These are phyloP conservation scores for Thymelicus acteon DNA, from an alignment of 2,888 invertebrate genomes.

Conservation along the genomic window DNA sequence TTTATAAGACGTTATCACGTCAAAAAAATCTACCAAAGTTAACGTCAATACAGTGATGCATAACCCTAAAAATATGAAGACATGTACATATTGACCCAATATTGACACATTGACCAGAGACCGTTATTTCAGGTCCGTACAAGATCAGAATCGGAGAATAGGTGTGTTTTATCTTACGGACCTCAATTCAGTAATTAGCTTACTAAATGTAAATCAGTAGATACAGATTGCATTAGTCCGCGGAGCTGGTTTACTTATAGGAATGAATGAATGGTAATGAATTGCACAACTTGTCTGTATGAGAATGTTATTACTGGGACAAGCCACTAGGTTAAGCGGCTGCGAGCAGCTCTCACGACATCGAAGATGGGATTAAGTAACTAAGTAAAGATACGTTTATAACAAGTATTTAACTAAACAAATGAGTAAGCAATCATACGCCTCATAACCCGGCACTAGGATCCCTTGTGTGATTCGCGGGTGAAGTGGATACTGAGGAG, in stretches of 20 bases:
- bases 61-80: not conserved
- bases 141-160: not conserved
- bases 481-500: no score
- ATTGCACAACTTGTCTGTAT: constrained; percentile 13
- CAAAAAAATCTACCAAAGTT: no score
- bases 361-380: constrained; percentile 2
- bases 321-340: not conserved
- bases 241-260: constrained; percentile 10
- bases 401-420: no score
- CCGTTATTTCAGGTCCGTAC: not conserved
- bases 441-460: no score
- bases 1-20: no score
- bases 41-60: no score
- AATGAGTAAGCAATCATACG: no score
- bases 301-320: constrained; percentile 5
- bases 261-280: constrained; percentile 12
- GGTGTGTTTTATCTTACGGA: not conserved
- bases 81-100: not conserved
- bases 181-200: constrained; percentile 9
- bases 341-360: not conserved
- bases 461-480: no score
- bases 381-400: no score
- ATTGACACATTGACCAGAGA: not conserved
- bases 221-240: constrained; percentile 8
- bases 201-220: constrained; percentile 6